Evolutionary conservation across 2,113 vertebrate genomes (phyloP).

Genomic region (Coracopsis vasa): DNA sequence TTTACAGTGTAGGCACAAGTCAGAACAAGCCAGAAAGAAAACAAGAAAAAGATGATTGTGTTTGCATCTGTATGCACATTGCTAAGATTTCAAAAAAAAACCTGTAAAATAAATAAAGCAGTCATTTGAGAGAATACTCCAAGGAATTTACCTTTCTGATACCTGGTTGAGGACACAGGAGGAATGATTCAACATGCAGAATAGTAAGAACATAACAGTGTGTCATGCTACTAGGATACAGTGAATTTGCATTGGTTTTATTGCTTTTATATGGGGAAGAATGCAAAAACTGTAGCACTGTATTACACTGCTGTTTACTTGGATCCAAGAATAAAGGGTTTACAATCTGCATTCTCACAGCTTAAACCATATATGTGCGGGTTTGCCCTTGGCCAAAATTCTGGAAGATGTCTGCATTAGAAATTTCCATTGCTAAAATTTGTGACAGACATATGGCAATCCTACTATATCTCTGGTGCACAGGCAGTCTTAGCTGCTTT

Average conservation of each 20-base stretch:
- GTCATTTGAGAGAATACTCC: neutral
- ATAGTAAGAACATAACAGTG: neutral
- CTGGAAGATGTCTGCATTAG: neutral
- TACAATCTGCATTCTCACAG: neutral
- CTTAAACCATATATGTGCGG: neutral
- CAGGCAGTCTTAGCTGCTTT: neutral
- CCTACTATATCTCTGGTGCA: neutral
- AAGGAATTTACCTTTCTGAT: neutral
- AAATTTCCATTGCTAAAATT: neutral
- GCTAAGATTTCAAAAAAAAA: neutral
- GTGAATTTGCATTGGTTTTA: neutral
- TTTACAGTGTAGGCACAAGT: neutral
- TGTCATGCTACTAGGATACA: neutral
- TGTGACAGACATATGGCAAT: neutral
- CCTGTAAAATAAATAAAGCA: neutral
- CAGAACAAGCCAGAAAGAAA: neutral
- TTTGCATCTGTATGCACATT: neutral
- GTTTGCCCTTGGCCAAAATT: neutral
- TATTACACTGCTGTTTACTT: neutral
- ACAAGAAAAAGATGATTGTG: neutral
- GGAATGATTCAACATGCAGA: neutral
- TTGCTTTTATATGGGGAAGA: neutral
- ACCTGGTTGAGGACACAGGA: neutral
- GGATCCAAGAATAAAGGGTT: neutral
- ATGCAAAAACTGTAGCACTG: neutral